Evolutionary conservation across 2,797 vertebrate genomes (phyloP).

Genomic region (Halcyon leucocephala): DNA sequence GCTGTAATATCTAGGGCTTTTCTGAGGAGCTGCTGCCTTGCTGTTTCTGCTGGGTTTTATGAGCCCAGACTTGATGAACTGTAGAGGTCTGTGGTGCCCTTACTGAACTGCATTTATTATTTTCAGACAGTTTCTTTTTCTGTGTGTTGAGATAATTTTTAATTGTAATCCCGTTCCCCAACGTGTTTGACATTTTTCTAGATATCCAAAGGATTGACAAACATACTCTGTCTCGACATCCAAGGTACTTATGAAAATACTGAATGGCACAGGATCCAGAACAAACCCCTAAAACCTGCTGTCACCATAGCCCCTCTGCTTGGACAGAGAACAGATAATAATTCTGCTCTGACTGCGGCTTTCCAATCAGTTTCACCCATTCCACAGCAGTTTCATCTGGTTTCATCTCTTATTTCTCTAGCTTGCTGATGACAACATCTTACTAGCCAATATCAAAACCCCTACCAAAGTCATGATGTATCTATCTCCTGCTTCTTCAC

Average conservation of each 20-base stretch:
- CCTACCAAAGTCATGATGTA: not conserved
- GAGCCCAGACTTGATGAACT: not conserved
- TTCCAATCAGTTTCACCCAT: not conserved
- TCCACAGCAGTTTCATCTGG: not conserved
- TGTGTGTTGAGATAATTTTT: not conserved
- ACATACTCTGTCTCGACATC: not conserved
- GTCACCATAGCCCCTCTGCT: not conserved
- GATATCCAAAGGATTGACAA: not conserved
- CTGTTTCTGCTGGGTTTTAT: not conserved
- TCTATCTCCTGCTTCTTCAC: not conserved
- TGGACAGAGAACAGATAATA: not conserved
- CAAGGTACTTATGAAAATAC: not conserved
- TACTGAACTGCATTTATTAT: not conserved
- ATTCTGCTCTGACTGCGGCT: not conserved
- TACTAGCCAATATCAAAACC: not conserved
- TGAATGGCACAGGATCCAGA: not conserved
- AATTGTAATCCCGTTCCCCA: not conserved
- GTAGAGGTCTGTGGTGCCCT: not conserved
- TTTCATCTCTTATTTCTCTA: not conserved
- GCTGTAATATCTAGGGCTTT: not conserved
- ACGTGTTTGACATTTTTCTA: not conserved
- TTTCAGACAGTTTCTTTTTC: not conserved
- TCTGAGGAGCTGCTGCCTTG: not conserved
- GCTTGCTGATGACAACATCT: not conserved
- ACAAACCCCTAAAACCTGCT: not conserved